Evolutionary conservation across 2,888 invertebrate species (phyloP), one percentile per base, ranked within the genome.

Genomic region (Lithophane ornitopus): DNA sequence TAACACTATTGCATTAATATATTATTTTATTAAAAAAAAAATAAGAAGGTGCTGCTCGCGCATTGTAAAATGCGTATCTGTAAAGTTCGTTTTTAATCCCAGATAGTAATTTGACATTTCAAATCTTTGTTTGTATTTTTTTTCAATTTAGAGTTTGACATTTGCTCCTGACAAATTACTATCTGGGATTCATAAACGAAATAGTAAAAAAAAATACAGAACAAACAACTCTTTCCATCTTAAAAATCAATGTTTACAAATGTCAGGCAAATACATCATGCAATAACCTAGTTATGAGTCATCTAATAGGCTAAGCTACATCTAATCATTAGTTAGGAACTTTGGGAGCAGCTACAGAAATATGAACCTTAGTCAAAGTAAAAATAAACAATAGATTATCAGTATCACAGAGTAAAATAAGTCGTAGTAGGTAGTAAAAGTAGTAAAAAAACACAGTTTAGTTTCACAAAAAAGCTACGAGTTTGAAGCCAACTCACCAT

Each of bases 311-410:
- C 11, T 14, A 66, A 6, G 14, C 52, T 61, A 66, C 41, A 58
- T 44, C 22, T 52, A 54, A 41, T 59, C 3, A 16, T 63, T 59
- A 54, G 16, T 69, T 69, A 77, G 61, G 73, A 78, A 74, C 78
- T 78, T 73, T 34, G 9, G 39, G 9, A 54, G 56, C 12, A 49
- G 46, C 39, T 54, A 74, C 46, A 58, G 44, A 70, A 67, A 78
- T 54, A 14, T 41, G 1, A 59, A 34, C 12, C 12, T 58, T 41
- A 44, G 1, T 9, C 1, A 1, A 19, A n/a, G 16, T 26, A 16
- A 61, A 70, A 68, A 56, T 22, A 44, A 70, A 75, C 2, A 59
- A 28, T 16, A 69, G 0, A 59, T 41, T 66, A 63, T 52, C 26
- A 59, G 28, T 66, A 63, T 52, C 26, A 78, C 70, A 68, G 34